Percentiles rank a stretch among this genome's conserved stretches.
Evolutionary conservation across 23 tunicate genomes (phyloP).

Genomic region (Oikopleura dioica): DNA sequence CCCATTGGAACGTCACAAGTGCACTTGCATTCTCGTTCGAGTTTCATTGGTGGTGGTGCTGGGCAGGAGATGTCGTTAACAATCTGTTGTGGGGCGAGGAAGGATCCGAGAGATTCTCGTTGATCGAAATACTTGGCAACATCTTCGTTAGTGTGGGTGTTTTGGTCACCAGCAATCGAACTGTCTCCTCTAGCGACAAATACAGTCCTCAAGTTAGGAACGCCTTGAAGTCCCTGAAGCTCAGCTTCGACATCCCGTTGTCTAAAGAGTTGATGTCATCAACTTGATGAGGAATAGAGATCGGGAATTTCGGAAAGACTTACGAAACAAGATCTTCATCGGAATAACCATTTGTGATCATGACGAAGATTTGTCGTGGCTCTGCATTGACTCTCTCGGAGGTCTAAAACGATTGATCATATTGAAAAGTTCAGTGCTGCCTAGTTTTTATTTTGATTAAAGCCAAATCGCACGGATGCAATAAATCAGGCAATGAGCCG

Average conservation of each 20-base stretch:
- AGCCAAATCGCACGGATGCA: not conserved
- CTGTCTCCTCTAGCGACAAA: conserved; percentile 14
- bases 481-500: not conserved
- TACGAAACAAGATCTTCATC: not conserved
- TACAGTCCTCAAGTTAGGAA: not conserved
- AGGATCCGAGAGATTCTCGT: not conserved
- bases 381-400: not conserved
- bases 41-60: not conserved
- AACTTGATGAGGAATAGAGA: too few relatives aligned
- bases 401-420: not conserved
- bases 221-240: too few relatives aligned
- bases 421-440: too few relatives aligned
- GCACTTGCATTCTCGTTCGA: not conserved
- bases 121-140: not conserved
- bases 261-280: too few relatives aligned
- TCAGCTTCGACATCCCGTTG: too few relatives aligned
- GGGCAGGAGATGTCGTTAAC: not conserved
- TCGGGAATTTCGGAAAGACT: not conserved
- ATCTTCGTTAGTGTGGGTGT: not conserved
- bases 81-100: not conserved
- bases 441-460: not conserved
- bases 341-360: conserved; percentile 11
- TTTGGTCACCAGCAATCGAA: conserved; percentile 14
- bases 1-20: conserved; percentile 9
- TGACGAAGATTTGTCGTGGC: not conserved